Evolutionary conservation across 2,888 invertebrate genomes (phyloP), one percentile per base, ranked within the genome.

Genomic region (Ptychoptera contaminata): DNA sequence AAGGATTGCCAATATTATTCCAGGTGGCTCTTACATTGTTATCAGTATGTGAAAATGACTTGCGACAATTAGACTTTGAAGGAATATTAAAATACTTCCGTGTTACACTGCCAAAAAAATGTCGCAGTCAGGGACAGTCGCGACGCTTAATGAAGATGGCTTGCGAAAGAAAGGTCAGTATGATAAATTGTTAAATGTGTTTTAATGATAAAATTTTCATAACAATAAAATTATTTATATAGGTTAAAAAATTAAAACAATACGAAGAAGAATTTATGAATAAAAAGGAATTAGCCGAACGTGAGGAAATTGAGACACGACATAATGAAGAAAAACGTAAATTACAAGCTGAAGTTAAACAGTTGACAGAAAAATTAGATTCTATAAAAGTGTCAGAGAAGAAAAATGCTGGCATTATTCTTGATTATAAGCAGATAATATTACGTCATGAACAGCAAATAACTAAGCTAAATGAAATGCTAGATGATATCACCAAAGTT

Each of bases 71-170:
- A 51, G 98, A 98, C 68, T 99, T 98, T 59, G 98, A 98, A 68
- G 94, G 94, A 14, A 85, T 94, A 47, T 73, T 98, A 52, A 98
- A 97, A 64, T 98, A 96, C 69, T 97, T 99, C 63, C 80, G 98
- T 48, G 96, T 98, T 2, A 86, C 88, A 11, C 71, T 99, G 53
- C 98, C 98, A 36, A 94, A 98, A 68, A 90, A 88, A 58, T 97
- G 93, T 61, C 80, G 96, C 43, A 84, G 82, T 11, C 90, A 94
- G 59, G 88, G 88, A 56, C 77, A 84, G 11, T 87, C 96, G 0
- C 78, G 83, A 39, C 82, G 86, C 52, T 75, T 98, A 8, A 83
- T 98, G 67, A 86, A 87, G 61, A 71, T 82, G 51, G 94, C 97
- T 5, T 87, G 91, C 60, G 81, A 81, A 54, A 77, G 91, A 44